Percentiles rank a stretch among this genome's conserved stretches.
Conservation (phyloP, 1,140 invertebrate species). For the Drosophila sechellia region DNA sequence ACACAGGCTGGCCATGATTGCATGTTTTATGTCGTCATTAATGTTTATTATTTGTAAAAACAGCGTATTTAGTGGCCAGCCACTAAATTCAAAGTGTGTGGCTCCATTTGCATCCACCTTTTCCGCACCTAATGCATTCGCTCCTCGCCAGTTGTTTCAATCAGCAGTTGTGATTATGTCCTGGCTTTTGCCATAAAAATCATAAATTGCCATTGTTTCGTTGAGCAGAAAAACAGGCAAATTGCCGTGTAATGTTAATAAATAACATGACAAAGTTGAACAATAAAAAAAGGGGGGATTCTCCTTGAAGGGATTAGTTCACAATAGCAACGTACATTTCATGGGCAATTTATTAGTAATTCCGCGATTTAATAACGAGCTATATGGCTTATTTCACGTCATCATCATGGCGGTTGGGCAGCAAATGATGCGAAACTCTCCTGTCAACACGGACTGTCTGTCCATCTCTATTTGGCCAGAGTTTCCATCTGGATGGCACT, state of each 20-base stretch:
- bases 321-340: too few relatives aligned
- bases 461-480: conserved; percentile 55
- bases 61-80: not conserved
- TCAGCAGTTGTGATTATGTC: conserved; percentile 1
- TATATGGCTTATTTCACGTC: conserved; percentile 17
- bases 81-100: not conserved
- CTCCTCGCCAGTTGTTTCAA: not conserved
- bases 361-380: not conserved
- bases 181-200: not conserved
- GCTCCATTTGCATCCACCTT: not conserved
- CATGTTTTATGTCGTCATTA: conserved; percentile 4
- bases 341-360: too few relatives aligned
- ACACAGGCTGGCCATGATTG: not conserved
- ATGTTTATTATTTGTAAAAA: conserved; percentile 4
- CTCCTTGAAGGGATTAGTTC: too few relatives aligned
- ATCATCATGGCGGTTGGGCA: conserved; percentile 7
- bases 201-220: not conserved
- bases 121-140: not conserved
- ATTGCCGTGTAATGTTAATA: conserved; percentile 2
- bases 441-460: conserved; percentile 35
- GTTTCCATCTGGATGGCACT: conserved; percentile 59
- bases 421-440: conserved; percentile 31
- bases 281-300: too few relatives aligned
- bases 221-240: not conserved
- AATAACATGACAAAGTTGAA: not conserved